Conservation (phyloP, 2,888 invertebrate genomes). For the Crioceris asparagi region DNA sequence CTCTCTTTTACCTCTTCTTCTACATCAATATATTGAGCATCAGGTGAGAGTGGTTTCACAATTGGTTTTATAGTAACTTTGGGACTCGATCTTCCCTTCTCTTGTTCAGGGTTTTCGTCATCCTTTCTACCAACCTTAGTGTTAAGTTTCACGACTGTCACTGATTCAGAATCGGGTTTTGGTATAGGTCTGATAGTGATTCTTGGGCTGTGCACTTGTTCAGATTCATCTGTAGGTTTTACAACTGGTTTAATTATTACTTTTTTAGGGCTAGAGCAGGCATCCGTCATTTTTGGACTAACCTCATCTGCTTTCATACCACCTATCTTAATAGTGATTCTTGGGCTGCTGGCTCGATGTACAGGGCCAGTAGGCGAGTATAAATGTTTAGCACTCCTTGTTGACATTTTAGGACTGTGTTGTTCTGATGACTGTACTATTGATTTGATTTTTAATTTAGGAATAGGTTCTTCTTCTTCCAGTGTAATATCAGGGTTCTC, state of each 20-base stretch:
- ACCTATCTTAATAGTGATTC: conserved; percentile 37
- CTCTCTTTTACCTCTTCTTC: conserved; percentile 37
- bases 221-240: conserved; percentile 30
- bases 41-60: conserved; percentile 39
- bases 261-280: conserved; percentile 29
- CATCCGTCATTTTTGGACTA: conserved; percentile 24
- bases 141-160: conserved; percentile 32
- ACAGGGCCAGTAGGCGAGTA: conserved; percentile 25
- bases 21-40: conserved; percentile 25
- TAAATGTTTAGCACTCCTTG: conserved; percentile 27
- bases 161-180: conserved; percentile 34
- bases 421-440: conserved; percentile 27
- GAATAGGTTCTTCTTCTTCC: conserved; percentile 25
- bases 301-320: conserved; percentile 30
- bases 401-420: conserved; percentile 38
- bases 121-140: conserved; percentile 44
- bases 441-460: conserved; percentile 31
- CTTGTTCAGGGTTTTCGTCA: conserved; percentile 34
- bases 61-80: conserved; percentile 51
- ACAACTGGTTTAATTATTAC: conserved; percentile 40
- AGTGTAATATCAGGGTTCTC: conserved; percentile 18
- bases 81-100: conserved; percentile 21
- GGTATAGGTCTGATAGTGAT: conserved; percentile 47
- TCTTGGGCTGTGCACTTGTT: conserved; percentile 35
- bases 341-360: conserved; percentile 33